These are phyloP conservation scores for Rugalucina vietnamica DNA, from an alignment of 2,888 invertebrate genomes.

Conservation along the genomic window DNA sequence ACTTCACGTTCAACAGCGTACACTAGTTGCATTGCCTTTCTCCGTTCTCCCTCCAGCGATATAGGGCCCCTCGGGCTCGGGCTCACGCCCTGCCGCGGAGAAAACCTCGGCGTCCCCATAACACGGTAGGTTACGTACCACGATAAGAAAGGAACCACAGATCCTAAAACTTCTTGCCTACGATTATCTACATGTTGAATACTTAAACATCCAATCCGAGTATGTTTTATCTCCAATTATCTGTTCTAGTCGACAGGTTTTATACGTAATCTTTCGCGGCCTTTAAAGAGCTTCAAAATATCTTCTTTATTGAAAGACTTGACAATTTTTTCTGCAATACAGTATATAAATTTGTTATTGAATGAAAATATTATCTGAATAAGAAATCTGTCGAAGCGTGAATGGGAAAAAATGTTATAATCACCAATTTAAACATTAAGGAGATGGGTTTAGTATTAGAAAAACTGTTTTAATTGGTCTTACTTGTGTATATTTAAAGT, in stretches of 20 bases:
- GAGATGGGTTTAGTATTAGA: background rate
- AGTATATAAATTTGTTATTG: background rate
- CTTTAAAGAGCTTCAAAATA: background rate
- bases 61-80: slow-evolving; percentile 65
- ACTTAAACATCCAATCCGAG: background rate
- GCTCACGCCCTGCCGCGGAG: slow-evolving; percentile 49
- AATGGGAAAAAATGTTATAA: background rate
- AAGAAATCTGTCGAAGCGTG: background rate
- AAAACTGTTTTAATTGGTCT: too few species aligned
- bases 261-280: background rate
- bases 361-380: background rate
- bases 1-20: slow-evolving; percentile 69
- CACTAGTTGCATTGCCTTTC: slow-evolving; percentile 73
- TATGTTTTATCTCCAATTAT: background rate
- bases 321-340: background rate
- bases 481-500: too few species aligned
- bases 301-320: background rate
- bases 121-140: too few species aligned
- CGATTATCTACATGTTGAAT: too few species aligned
- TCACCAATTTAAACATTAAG: background rate
- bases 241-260: background rate
- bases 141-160: too few species aligned
- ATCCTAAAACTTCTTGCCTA: too few species aligned
- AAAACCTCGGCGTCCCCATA: background rate
- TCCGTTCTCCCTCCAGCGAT: slow-evolving; percentile 75